These are phyloP conservation scores for Lithophane socia DNA, from an alignment of 2,888 invertebrate species.

Conservation along the genomic window DNA sequence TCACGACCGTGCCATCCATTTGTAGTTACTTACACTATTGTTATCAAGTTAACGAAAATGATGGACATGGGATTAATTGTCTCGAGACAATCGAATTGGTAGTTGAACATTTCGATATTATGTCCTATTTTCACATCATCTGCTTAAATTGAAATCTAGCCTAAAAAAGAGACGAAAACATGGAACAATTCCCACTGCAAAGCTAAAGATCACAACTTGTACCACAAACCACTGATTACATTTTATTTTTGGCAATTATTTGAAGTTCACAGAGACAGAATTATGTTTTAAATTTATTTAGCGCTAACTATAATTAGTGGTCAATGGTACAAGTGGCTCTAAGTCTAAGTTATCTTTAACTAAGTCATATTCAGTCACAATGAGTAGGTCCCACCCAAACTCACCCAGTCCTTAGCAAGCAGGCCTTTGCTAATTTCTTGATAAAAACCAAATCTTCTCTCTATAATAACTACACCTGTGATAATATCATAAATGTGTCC, in stretches of 20 bases:
- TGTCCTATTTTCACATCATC: background rate
- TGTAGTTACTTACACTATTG: conserved; percentile 43
- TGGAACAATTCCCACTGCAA: background rate
- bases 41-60: conserved; percentile 35
- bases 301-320: background rate
- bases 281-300: background rate
- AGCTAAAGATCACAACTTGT: background rate
- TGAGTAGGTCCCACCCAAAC: no score
- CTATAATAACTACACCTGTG: no score
- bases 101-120: conserved; percentile 1
- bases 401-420: background rate
- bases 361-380: no score
- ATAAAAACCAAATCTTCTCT: background rate
- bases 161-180: background rate
- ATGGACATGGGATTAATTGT: conserved; percentile 36
- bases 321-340: background rate
- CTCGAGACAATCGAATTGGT: conserved; percentile 15
- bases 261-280: no score
- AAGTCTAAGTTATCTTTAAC: background rate
- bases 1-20: conserved; percentile 29
- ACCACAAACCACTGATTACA: background rate
- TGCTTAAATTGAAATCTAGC: no score
- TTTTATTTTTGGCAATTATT: background rate
- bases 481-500: background rate
- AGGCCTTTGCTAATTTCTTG: no score